Base-by-base conservation (phyloP, 1,140 invertebrate species). In the Stenopsyche tienmushanensis region DNA sequence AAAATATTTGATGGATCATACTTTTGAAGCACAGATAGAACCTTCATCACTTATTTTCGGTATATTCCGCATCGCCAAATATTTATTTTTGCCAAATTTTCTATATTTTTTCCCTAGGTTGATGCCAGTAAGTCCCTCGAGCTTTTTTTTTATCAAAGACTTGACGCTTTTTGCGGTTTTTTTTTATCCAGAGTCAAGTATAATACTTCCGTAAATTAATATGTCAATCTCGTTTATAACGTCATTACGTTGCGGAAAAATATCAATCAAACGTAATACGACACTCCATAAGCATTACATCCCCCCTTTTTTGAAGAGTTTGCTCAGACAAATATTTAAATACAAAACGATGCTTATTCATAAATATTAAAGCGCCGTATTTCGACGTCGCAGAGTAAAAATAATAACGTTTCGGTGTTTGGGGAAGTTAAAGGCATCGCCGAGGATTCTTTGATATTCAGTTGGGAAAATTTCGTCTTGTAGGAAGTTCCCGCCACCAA, bases 401-500 rank as follows among this genome's bases (percentile, higher is more conserved):
- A 34, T 34, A 34, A 34, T 34, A 34, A 34, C 29, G 13, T 34
- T 34, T 34, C 29, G 5, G 29, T 7, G 29, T 34, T n/a, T n/a
- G n/a, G n/a, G n/a, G n/a, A n/a, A n/a, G n/a, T n/a, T n/a, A n/a
- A n/a, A n/a, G 29, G 5, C 29, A 34, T 34, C 29, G 29, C n/a
- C 13, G 13, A 34, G 13, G 29, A 34, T 34, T 34, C 13, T 5
- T 7, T 34, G 29, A 47, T 39, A 39, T 39, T 39, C 34, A 39
- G 34, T 39, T 39, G n/a, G 34, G n/a, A n/a, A 39, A 39, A 39
- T 39, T 47, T 47, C 44, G 7, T 47, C 5, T 47, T 7, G 7
- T 9, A 47, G 44, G 44, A 45, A 45, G 47, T 52, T 52, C 17
- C 47, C 47, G 26, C 21, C 60, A 52, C 21, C 20, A 29, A 63